Evolutionary conservation across 2,797 vertebrate species (phyloP), one percentile per base, ranked within the genome.

Genomic region (Lepus oiostolus): DNA sequence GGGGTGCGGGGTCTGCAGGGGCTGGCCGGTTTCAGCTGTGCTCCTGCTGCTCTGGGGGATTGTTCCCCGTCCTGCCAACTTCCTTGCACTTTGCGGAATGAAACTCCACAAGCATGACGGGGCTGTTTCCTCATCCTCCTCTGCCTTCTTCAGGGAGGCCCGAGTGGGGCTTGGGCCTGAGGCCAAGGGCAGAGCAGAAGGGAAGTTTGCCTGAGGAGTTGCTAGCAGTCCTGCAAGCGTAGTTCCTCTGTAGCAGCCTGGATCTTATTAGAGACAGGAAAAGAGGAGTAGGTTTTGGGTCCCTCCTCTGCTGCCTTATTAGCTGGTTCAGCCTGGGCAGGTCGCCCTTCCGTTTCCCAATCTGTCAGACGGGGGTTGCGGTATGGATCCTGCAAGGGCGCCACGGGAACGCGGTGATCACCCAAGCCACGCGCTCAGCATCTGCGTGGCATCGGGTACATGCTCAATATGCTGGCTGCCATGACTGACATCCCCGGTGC

Each of bases 391-490:
- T 38, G 17, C 42, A 16, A 47, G 80, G 68, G 38, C n/a, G 47
- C 47, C 35, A 6, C 11, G 47, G 62, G 9, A 22, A 74, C 28
- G 30, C 22, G 21, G n/a, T 12, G 65, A 58, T 3, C 13, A 58
- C 13, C 28, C 7, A 52, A 76, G 50, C 4, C 26, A 0, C 26
- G 0, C 3, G 50, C 22, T 54, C 10, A 50, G 35, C 11, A 0
- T 6, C 3, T 8, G 35, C 5, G 11, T 4, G 24, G n/a, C 22
- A 0, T 1, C 21, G 50, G 82, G 10, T 30, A 30, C 17, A 4
- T 16, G n/a, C 54, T 85, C 22, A 7, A 0, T 12, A 1, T 5
- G 17, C 74, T 16, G 16, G 10, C 70, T 77, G 0, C 5, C 11
- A 26, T 21, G 28, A 21, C 24, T 67, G 19, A 63, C 11, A 1